Conservation (phyloP, 37 sponge, comb jelly and placozoan species). For the Oscarella lobularis region DNA sequence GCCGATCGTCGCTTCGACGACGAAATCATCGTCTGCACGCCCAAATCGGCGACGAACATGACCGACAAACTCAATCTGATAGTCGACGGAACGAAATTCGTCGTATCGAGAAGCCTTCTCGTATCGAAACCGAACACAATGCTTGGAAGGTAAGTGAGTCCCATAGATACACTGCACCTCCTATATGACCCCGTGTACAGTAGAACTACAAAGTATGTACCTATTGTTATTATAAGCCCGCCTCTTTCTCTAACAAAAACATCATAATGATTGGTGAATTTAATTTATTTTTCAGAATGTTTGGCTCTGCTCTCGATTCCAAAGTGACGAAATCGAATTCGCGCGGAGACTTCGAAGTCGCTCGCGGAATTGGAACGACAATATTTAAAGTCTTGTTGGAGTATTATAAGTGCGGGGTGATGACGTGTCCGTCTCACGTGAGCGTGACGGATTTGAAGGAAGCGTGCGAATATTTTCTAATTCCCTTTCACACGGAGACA, state of each 20-base stretch:
- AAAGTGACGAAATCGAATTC: not conserved
- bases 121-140: slow-evolving; percentile 63
- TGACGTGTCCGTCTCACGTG: slow-evolving; percentile 61
- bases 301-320: not conserved
- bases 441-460: slow-evolving; percentile 68
- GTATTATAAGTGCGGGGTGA: slow-evolving; percentile 57
- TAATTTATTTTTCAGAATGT: not conserved
- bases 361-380: not conserved
- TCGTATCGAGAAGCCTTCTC: not conserved
- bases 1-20: not conserved
- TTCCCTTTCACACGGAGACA: slow-evolving; percentile 79
- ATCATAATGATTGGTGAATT: not conserved
- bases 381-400: slow-evolving; percentile 12
- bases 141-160: slow-evolving; percentile 62
- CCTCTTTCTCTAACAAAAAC: not conserved
- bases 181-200: not conserved
- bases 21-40: not conserved
- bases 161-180: too few relatives aligned
- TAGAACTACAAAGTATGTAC: too few relatives aligned
- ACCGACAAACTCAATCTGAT: not conserved
- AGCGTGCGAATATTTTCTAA: slow-evolving; percentile 89
- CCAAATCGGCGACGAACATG: not conserved
- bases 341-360: not conserved
- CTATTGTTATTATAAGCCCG: too few relatives aligned
- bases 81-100: not conserved